Evolutionary conservation across 1,140 invertebrate genomes (phyloP), one percentile per base, ranked within the genome.

Genomic region (Drosophila pachea): DNA sequence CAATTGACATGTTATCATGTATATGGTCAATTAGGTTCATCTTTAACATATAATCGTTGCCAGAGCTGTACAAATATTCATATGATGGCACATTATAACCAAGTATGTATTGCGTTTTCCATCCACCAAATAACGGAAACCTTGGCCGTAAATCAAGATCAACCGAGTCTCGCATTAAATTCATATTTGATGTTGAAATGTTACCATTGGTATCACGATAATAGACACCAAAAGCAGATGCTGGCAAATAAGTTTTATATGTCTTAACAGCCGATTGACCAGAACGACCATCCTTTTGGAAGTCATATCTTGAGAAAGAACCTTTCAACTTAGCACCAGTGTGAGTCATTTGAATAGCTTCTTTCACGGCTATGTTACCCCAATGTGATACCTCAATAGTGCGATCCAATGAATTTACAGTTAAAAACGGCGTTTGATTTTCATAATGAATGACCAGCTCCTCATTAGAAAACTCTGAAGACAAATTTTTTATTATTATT

Each of bases 151-250:
- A 90, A 82, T 99, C 98, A 2, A 99, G 90, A 88, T 99, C 98
- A 12, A 99, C 96, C 36, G 96, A 95, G 89, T 99, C 97, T 74
- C 95, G 95, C 74, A 95, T 92, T 9, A 95, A 88, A 74, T 94
- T 92, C 89, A 99, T 94, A 88, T 97, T 95, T 1, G 97, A 99
- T 5, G 98, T 99, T 2, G 98, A 99, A 87, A 99, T 99, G 89
- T 99, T 99, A 29, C 99, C 99, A 90, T 99, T 99, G 74, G 98
- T 97, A 90, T 99, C 99, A 31, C 97, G 91, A 88, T 98, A 98
- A 68, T 98, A 96, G 78, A 99, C 97, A 56, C 93, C 92, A 8
- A 97, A 95, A 0, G 97, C 94, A 40, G 93, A 91, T 11, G 97
- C 95, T 8, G 98, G 98, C 14, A 99, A 90, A 60, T 97, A 90